Conservation (phyloP, 1,140 invertebrate species). For the Scaptomyza hsui region DNA sequence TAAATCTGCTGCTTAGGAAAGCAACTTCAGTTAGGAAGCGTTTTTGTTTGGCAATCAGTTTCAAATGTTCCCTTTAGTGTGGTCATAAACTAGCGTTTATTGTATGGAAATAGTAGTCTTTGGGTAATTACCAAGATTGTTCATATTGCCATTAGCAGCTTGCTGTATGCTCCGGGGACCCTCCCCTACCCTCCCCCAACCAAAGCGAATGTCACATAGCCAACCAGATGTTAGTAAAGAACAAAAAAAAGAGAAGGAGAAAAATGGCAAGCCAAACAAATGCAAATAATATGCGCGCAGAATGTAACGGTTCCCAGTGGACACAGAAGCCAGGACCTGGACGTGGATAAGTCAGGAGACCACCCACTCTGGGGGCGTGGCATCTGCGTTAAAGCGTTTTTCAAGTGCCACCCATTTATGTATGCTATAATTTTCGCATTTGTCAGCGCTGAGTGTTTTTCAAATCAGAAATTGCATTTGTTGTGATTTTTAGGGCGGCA, state of each 20-base stretch:
- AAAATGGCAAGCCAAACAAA: constrained; percentile 28
- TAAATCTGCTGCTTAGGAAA: no score
- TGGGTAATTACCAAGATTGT: constrained; percentile 35
- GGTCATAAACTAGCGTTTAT: background rate
- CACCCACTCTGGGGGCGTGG: constrained; percentile 49
- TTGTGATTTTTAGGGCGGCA: constrained; percentile 4
- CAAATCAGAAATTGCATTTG: constrained; percentile 23
- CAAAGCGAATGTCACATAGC: constrained; percentile 21
- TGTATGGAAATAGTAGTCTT: background rate
- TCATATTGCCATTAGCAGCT: constrained; percentile 30
- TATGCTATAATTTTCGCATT: constrained; percentile 45
- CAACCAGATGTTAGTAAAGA: constrained; percentile 19
- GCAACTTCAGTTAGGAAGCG: no score
- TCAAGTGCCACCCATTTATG: constrained; percentile 49
- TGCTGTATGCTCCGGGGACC: constrained; percentile 15
- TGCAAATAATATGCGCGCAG: constrained; percentile 32
- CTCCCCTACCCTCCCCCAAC: background rate
- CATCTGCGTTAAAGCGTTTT: constrained; percentile 28
- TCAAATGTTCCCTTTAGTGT: background rate
- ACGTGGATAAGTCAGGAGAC: background rate
- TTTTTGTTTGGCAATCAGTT: background rate
- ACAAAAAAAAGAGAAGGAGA: background rate
- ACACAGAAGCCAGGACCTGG: background rate
- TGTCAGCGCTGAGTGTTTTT: constrained; percentile 15
- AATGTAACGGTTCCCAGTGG: constrained; percentile 22